phyloP scores from a whole-genome alignment of 92 coral and sea anemone species.

The Phenganax subtilis region DNA sequence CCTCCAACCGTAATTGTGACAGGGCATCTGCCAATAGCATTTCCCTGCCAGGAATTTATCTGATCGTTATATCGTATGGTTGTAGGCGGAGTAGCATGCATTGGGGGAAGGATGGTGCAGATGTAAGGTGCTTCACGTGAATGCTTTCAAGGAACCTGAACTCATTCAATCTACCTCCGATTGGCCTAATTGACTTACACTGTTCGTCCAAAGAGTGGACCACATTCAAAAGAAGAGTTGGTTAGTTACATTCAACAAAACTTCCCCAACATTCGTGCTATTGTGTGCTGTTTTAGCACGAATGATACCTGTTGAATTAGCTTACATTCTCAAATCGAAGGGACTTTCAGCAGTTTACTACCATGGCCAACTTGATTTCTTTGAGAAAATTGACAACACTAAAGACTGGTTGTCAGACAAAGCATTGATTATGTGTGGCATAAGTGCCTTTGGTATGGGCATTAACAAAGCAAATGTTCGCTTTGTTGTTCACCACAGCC shows the following conservation, averaged over 20 bases:
- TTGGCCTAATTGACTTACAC: no score
- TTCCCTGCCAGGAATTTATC: not conserved
- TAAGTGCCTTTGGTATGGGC: not conserved
- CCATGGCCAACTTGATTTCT: not conserved
- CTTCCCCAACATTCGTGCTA: no score
- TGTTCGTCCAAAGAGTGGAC: no score
- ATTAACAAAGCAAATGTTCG: not conserved
- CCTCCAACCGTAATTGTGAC: constrained; percentile 9
- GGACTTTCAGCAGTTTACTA: not conserved
- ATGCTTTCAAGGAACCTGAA: not conserved
- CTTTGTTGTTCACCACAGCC: not conserved
- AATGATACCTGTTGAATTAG: not conserved
- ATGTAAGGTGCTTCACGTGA: constrained; percentile 27
- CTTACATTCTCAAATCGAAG: not conserved
- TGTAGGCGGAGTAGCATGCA: constrained; percentile 36
- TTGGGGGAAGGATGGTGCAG: constrained; percentile 39
- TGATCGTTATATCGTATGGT: constrained; percentile 23
- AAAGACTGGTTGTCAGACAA: not conserved
- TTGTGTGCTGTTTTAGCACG: not conserved
- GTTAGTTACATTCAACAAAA: no score
- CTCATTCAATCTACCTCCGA: no score
- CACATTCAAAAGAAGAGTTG: no score
- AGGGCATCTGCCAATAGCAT: constrained; percentile 39
- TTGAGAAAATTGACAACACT: not conserved
- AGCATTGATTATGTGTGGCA: not conserved